Conservation (phyloP, 2,797 vertebrate species). For the Sebastes itinus region DNA sequence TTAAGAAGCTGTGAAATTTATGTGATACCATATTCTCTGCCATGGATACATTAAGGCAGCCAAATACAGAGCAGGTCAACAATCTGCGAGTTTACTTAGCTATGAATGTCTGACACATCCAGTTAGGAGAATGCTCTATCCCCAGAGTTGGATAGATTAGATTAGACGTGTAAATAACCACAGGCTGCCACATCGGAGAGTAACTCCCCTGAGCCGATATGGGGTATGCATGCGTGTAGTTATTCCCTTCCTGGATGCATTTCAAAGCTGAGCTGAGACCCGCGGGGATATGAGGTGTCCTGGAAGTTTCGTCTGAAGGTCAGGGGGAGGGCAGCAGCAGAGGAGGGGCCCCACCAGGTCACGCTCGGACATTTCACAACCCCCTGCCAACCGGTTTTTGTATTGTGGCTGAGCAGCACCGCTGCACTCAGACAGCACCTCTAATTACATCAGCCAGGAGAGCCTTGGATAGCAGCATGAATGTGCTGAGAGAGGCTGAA, state of each 20-base stretch:
- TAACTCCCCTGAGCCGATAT: constrained; percentile 24
- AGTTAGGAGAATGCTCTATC: neutral
- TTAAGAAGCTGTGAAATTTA: neutral
- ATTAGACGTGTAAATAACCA: constrained; percentile 25
- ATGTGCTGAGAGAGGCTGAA: neutral
- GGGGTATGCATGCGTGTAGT: constrained; percentile 56
- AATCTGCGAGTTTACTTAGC: neutral
- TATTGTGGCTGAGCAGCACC: constrained; percentile 29
- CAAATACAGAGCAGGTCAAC: constrained; percentile 8
- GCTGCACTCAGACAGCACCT: constrained; percentile 28
- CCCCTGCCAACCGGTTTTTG: constrained; percentile 41
- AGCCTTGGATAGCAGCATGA: neutral
- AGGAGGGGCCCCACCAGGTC: constrained; percentile 37
- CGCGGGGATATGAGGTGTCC: constrained; percentile 22
- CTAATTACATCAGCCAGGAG: constrained; percentile 42
- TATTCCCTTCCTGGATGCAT: constrained; percentile 50
- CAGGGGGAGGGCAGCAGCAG: constrained; percentile 41
- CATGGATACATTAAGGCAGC: neutral
- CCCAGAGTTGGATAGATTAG: constrained; percentile 11
- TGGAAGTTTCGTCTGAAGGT: constrained; percentile 43
- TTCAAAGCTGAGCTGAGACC: constrained; percentile 41
- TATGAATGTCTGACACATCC: constrained; percentile 19
- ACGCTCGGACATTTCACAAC: constrained; percentile 47
- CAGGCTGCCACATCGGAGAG: constrained; percentile 2
- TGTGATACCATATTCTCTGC: neutral